phyloP scores from a whole-genome alignment of 2,888 invertebrate species.

The Tiliacea citrago region DNA sequence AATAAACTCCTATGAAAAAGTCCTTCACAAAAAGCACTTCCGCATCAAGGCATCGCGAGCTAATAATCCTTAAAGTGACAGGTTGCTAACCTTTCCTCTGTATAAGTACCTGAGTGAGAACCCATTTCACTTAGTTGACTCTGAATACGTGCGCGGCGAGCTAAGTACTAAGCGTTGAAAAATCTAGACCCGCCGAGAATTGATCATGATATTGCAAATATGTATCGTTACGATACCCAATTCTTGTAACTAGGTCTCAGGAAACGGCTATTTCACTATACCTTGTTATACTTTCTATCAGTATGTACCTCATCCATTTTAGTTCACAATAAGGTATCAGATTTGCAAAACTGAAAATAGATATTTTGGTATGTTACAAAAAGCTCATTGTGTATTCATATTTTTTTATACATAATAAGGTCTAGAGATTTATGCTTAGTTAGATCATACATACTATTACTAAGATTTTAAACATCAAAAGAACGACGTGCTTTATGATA shows the following conservation, averaged over 20 bases:
- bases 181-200: slow-evolving; percentile 46
- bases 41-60: slow-evolving; percentile 11
- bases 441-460: background rate
- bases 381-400: slow-evolving; percentile 2
- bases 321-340: slow-evolving; percentile 2
- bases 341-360: background rate
- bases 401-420: background rate
- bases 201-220: slow-evolving; percentile 62
- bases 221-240: slow-evolving; percentile 38
- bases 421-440: background rate
- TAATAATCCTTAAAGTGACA: slow-evolving; percentile 57
- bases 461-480: background rate
- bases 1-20: background rate
- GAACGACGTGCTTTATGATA: background rate
- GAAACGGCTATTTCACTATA: slow-evolving; percentile 7
- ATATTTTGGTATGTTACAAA: background rate
- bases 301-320: slow-evolving; percentile 4
- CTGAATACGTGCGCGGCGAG: slow-evolving; percentile 59
- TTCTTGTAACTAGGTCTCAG: slow-evolving; percentile 25
- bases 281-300: slow-evolving; percentile 12
- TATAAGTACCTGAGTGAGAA: slow-evolving; percentile 60
- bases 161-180: slow-evolving; percentile 50
- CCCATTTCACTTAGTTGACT: slow-evolving; percentile 70
- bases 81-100: slow-evolving; percentile 58
- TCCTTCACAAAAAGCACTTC: slow-evolving; percentile 10